A percentile compares a stretch with the other conserved stretches of the same genome.
Conservation (phyloP, 2,797 vertebrate species). For the Muraenolepis orangiensis region DNA sequence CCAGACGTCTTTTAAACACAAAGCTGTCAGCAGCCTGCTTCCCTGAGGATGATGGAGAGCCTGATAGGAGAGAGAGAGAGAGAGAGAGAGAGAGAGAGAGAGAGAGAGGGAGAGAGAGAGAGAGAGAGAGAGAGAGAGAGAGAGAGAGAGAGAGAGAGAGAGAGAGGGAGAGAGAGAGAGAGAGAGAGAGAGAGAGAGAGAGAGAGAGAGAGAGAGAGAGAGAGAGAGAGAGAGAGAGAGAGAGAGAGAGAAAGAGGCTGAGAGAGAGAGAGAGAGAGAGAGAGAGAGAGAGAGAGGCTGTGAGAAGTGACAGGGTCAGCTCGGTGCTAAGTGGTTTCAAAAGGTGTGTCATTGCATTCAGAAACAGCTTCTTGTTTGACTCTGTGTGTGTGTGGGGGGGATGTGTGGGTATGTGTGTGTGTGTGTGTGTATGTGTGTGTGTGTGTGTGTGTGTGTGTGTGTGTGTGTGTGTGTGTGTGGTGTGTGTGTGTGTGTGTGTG, state of each 20-base stretch:
- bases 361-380: not conserved
- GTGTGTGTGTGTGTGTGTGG: conserved; percentile 7
- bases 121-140: not conserved
- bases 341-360: not conserved
- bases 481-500: too few relatives aligned
- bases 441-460: conserved; percentile 4
- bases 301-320: not conserved
- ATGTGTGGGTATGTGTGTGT: not conserved
- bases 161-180: not conserved
- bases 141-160: not conserved
- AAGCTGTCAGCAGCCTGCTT: not conserved
- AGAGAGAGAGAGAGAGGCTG: not conserved
- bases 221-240: too few relatives aligned
- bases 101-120: not conserved
- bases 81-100: not conserved
- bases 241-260: too few relatives aligned
- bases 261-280: too few relatives aligned
- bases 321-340: not conserved
- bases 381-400: not conserved
- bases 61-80: not conserved
- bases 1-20: not conserved
- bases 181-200: too few relatives aligned
- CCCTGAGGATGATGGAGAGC: not conserved
- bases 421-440: not conserved
- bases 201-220: too few relatives aligned